phyloP scores from a whole-genome alignment of 1,140 invertebrate genomes.

The Neodiprion lecontei region DNA sequence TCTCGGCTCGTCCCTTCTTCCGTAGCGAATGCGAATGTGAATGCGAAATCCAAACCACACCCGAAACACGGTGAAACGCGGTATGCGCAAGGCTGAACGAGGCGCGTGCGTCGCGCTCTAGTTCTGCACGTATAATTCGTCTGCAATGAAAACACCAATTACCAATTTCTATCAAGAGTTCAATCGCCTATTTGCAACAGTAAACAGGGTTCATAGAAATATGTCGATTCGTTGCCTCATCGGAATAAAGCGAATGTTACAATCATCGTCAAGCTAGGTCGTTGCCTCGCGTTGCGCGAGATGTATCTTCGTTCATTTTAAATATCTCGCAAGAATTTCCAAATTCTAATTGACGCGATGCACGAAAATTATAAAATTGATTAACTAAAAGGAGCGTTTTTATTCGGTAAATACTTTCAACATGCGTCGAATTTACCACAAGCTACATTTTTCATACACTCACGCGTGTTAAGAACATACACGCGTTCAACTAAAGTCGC shows the following conservation, averaged over 20 bases:
- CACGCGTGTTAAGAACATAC: no score
- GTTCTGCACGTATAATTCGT: background rate
- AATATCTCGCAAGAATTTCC: no score
- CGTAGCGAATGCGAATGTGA: background rate
- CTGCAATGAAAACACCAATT: background rate
- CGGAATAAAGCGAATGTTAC: background rate
- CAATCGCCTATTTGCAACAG: background rate
- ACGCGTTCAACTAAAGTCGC: no score
- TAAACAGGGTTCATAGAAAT: background rate
- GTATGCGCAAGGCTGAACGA: background rate
- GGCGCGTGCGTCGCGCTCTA: background rate
- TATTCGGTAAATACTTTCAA: no score
- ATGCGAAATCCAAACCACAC: conserved; percentile 4
- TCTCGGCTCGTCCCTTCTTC: background rate
- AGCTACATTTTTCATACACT: no score
- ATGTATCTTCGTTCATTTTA: background rate
- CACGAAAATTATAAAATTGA: no score
- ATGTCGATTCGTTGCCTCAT: background rate
- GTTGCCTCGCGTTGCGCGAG: background rate
- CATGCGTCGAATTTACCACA: no score
- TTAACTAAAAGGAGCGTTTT: no score
- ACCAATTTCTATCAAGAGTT: background rate
- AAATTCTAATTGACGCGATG: no score
- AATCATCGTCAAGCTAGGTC: background rate
- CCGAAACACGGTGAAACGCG: background rate